Evolutionary conservation across 2,797 vertebrate genomes (phyloP).

Genomic region (Scleropages formosus): DNA sequence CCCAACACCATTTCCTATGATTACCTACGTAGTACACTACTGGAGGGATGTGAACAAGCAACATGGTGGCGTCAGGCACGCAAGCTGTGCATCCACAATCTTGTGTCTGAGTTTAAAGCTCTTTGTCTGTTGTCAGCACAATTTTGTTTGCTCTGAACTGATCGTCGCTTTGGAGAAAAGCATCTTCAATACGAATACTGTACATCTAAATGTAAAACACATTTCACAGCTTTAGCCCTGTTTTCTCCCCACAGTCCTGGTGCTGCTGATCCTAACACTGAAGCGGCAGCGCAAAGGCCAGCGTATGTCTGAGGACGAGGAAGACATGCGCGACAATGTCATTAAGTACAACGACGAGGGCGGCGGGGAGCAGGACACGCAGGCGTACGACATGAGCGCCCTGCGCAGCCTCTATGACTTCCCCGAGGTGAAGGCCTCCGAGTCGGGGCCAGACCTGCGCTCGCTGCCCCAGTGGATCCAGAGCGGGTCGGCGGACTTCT

Average conservation of each 20-base stretch:
- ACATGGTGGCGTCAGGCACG: too few relatives aligned
- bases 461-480: constrained; percentile 84
- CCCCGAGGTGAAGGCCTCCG: constrained; percentile 81
- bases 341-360: constrained; percentile 99
- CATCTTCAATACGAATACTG: too few relatives aligned
- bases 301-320: constrained; percentile 87
- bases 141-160: too few relatives aligned
- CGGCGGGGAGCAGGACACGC: constrained; percentile 96
- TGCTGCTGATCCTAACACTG: constrained; percentile 91
- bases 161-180: too few relatives aligned
- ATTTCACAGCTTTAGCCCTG: background rate
- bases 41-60: too few relatives aligned
- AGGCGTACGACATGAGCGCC: constrained; percentile 98
- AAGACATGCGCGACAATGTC: constrained; percentile 99
- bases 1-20: too few relatives aligned
- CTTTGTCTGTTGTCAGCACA: too few relatives aligned
- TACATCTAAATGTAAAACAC: too few relatives aligned
- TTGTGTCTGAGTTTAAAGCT: too few relatives aligned
- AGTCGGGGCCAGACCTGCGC: constrained; percentile 77
- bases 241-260: constrained; percentile 74
- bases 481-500: constrained; percentile 78
- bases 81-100: too few relatives aligned
- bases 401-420: constrained; percentile 96
- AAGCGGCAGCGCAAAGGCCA: constrained; percentile 94
- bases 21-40: too few relatives aligned